Evolutionary conservation across 2,797 vertebrate genomes (phyloP), one percentile per base, ranked within the genome.

Genomic region (Numenius phaeopus): DNA sequence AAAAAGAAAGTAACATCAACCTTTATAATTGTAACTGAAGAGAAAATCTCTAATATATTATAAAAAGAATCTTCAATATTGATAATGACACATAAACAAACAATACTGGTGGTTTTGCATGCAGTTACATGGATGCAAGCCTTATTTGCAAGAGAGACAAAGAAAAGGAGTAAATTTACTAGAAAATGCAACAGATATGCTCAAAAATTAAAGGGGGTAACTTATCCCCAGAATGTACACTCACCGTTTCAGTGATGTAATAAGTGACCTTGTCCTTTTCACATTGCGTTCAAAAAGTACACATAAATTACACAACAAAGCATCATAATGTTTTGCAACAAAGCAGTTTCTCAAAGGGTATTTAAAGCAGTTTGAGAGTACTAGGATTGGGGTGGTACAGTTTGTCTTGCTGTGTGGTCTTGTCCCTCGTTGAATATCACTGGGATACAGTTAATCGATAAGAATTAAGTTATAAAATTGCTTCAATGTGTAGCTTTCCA

Each of bases 251-350:
- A 94, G 58, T 88, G 79, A 79, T 75, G 69, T 61, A 64, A 16
- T 94, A 67, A 91, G 83, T 82, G 82, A 79, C 67, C 44, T 92
- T 90, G 79, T 87, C 62, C 52, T 96, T 94, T 65, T 84, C 65
- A 87, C 14, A 10, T 67, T 85, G 85, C 30, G 21, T 90, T 93
- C 39, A 83, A 77, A 97, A 96, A 81, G 15, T 89, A 82, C 7
- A 26, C 78, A 96, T 72, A 95, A 95, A 97, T 93, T 94, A 73
- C 78, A 58, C 71, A 81, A 92, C 59, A 94, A 44, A 95, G 61
- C 66, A 93, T 46, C 70, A 83, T 49, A 54, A 69, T 80, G 69
- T 92, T 93, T 94, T 93, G 61, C 76, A 94, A 83, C 76, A 95
- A 93, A 93, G 58, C 49, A 89, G 29, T 96, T 96, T 96, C 66